A percentile compares a stretch with the other conserved stretches of the same genome.
These are phyloP conservation scores for Limnephilus auricula DNA, from an alignment of 2,888 invertebrate species.

Conservation along the genomic window DNA sequence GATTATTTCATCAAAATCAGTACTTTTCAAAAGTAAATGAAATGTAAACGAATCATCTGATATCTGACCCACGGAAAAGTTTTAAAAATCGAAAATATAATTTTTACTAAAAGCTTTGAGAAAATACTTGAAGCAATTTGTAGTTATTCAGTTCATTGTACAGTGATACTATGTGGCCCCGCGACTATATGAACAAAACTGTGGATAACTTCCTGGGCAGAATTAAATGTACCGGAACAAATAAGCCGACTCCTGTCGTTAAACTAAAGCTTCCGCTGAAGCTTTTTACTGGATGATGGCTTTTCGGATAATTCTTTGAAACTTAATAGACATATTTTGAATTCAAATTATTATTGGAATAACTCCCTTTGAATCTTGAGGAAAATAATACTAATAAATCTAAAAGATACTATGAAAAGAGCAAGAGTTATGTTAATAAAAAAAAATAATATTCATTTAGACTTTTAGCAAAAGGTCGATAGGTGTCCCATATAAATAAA, in stretches of 20 bases:
- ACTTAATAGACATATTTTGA: not conserved
- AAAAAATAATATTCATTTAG: no score
- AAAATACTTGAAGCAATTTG: not conserved
- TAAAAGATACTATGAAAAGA: no score
- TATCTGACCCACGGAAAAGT: not conserved
- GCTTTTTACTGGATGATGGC: slow-evolving; percentile 17
- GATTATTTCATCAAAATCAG: no score
- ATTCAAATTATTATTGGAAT: no score
- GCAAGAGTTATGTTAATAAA: no score
- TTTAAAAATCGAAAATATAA: not conserved
- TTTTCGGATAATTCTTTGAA: not conserved
- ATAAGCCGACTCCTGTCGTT: slow-evolving; percentile 37
- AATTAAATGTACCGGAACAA: slow-evolving; percentile 57
- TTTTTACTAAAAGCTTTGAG: not conserved
- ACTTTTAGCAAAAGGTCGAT: no score
- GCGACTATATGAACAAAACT: not conserved
- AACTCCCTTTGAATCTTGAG: no score
- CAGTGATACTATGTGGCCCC: not conserved
- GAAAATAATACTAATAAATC: no score
- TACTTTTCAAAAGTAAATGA: no score
- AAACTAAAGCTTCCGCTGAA: not conserved
- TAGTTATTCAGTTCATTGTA: not conserved
- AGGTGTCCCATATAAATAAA: no score
- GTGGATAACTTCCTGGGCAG: slow-evolving; percentile 49
- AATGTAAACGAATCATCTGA: not conserved